phyloP scores from a whole-genome alignment of 2,888 invertebrate species.

The Drosophila testacea region DNA sequence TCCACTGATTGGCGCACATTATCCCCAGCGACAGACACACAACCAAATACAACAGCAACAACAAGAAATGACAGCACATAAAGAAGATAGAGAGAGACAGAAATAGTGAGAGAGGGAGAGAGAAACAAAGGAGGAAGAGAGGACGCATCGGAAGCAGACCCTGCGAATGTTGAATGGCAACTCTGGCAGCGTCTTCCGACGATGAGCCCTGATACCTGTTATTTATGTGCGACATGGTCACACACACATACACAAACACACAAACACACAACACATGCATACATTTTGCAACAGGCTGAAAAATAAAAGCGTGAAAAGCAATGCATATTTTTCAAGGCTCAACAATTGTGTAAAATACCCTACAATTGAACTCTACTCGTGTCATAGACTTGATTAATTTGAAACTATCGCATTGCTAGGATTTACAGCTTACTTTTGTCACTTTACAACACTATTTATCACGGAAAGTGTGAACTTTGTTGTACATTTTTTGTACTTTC shows the following conservation, averaged over 20 bases:
- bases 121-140: slow-evolving; percentile 8
- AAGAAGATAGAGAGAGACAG: not conserved
- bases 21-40: slow-evolving; percentile 44
- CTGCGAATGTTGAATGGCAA: slow-evolving; percentile 42
- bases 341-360: slow-evolving; percentile 12
- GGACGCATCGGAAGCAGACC: slow-evolving; percentile 42
- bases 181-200: slow-evolving; percentile 52
- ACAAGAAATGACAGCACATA: slow-evolving; percentile 13
- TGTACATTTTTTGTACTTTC: no score
- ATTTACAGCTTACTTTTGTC: no score
- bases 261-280: slow-evolving; percentile 33
- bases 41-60: slow-evolving; percentile 12
- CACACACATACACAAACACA: slow-evolving; percentile 27
- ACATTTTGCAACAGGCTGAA: slow-evolving; percentile 58
- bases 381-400: not conserved
- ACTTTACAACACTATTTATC: not conserved
- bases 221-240: slow-evolving; percentile 63
- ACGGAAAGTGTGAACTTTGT: no score
- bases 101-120: not conserved
- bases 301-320: slow-evolving; percentile 7
- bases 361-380: not conserved
- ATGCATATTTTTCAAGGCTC: slow-evolving; percentile 25
- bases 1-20: slow-evolving; percentile 70
- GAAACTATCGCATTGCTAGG: not conserved
- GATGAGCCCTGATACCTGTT: slow-evolving; percentile 60